Conservation (phyloP, 1,140 invertebrate species). For the Caenorhabditis inopinata region DNA sequence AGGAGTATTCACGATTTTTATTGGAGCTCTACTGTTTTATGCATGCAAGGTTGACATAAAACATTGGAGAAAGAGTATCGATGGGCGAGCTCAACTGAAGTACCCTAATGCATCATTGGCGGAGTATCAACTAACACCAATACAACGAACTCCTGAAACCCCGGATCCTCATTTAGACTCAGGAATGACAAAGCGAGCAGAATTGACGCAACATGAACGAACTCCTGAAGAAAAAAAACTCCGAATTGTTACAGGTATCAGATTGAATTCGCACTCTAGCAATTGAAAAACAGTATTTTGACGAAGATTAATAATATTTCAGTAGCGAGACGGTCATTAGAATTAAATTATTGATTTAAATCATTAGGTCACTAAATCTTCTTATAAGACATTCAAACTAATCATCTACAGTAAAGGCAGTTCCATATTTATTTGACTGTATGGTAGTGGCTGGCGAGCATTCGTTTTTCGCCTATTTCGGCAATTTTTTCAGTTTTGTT, state of each 20-base stretch:
- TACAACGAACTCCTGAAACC: slow-evolving; percentile 15
- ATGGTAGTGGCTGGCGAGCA: no score
- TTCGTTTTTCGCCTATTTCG: no score
- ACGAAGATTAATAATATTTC: no score
- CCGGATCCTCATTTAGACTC: not conserved
- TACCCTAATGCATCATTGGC: not conserved
- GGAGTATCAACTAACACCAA: not conserved
- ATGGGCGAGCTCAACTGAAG: not conserved
- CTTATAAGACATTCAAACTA: no score
- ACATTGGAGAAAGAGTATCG: slow-evolving; percentile 23
- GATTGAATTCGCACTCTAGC: no score
- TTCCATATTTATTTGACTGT: no score
- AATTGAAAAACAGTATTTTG: no score
- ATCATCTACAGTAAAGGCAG: no score
- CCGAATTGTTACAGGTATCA: not conserved
- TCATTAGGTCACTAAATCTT: no score
- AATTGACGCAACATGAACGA: not conserved
- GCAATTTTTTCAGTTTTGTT: no score
- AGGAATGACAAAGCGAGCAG: not conserved
- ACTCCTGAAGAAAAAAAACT: not conserved
- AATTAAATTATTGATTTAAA: no score
- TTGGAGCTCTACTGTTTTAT: slow-evolving; percentile 30
- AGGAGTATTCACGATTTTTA: not conserved
- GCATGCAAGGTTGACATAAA: slow-evolving; percentile 27
- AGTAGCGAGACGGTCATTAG: no score